Evolutionary conservation across 92 coral and sea anemone genomes (phyloP), one percentile per base, ranked within the genome.

Genomic region (Siderastrea siderea): DNA sequence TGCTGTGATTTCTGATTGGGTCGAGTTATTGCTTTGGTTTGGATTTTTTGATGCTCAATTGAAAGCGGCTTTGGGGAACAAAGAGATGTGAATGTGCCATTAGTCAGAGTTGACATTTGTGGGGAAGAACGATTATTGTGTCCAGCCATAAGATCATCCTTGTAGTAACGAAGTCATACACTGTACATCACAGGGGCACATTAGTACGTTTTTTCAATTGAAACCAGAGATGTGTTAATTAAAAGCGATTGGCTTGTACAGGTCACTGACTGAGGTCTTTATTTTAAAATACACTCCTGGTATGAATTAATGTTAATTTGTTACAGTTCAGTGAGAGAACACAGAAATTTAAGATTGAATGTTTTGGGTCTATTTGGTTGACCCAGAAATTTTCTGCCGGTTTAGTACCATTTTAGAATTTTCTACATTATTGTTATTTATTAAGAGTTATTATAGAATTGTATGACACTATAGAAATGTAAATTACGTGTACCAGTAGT

Each of bases 361-460:
- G 17, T 7, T 7, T 1, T 9, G 17, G 53, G 77, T 38, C 51
- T 69, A 16, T 69, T 81, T 68, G 43, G 54, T 38, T 52, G 86
- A 49, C 57, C 77, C 53, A 69, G 15, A 68, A 19, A 44, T 68
- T 67, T 62, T 82, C 62, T 70, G 78, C 44, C 55, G 68, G 45
- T 55, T 47, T 6, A 17, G 10, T 26, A 50, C 19, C 5, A 68
- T 82, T 82, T 82, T 45, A 59, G 38, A 69, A 11, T 68, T 70
- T 52, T 53, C 69, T 19, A 80, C 73, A 80, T 62, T 44, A 46
- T 43, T 82, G 54, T 16, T 82, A 69, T 69, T 82, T 82, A 81
- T 81, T 81, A 57, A 68, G 66, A 81, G 85, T 43, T 51, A 50
- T 82, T 51, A 10, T 65, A 48, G 44, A 55, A 53, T 12, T 66